Conservation (phyloP, 2,113 vertebrate species). For the Embiotoca jacksoni region DNA sequence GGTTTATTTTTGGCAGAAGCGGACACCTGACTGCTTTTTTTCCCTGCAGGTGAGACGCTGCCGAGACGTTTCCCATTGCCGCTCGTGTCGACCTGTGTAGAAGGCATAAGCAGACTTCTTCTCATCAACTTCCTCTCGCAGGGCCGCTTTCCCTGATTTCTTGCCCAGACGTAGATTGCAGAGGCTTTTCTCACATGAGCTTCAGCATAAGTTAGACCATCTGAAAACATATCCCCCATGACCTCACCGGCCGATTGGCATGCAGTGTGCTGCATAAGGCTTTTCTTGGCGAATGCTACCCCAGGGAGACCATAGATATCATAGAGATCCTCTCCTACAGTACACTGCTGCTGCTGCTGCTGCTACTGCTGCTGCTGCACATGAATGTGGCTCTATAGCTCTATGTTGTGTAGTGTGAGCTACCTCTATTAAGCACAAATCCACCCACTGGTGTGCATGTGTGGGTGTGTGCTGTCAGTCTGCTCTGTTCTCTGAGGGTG, state of each 20-base stretch:
- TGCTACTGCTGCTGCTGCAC: slow-evolving; percentile 51
- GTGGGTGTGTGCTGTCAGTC: slow-evolving; percentile 75
- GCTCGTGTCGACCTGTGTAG: slow-evolving; percentile 3
- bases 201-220: slow-evolving; percentile 75
- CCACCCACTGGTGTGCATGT: slow-evolving; percentile 67
- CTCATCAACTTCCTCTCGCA: slow-evolving; percentile 58
- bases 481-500: slow-evolving; percentile 58
- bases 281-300: slow-evolving; percentile 72
- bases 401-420: slow-evolving; percentile 68
- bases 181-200: slow-evolving; percentile 67
- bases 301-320: slow-evolving; percentile 75
- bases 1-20: slow-evolving; percentile 53
- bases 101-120: slow-evolving; percentile 49
- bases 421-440: slow-evolving; percentile 74
- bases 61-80: slow-evolving; percentile 37
- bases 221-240: slow-evolving; percentile 76
- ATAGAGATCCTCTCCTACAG: slow-evolving; percentile 69
- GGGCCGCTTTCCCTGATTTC: slow-evolving; percentile 56
- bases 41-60: slow-evolving; percentile 41
- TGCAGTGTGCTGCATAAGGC: slow-evolving; percentile 70
- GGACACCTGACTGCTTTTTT: slow-evolving; percentile 26
- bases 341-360: slow-evolving; percentile 36
- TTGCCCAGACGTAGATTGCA: slow-evolving; percentile 60
- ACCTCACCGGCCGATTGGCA: slow-evolving; percentile 66
- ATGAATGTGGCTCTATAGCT: slow-evolving; percentile 67